Evolutionary conservation across 2,797 vertebrate species (phyloP), one percentile per base, ranked within the genome.

Genomic region (Hoplostethus mediterraneus): DNA sequence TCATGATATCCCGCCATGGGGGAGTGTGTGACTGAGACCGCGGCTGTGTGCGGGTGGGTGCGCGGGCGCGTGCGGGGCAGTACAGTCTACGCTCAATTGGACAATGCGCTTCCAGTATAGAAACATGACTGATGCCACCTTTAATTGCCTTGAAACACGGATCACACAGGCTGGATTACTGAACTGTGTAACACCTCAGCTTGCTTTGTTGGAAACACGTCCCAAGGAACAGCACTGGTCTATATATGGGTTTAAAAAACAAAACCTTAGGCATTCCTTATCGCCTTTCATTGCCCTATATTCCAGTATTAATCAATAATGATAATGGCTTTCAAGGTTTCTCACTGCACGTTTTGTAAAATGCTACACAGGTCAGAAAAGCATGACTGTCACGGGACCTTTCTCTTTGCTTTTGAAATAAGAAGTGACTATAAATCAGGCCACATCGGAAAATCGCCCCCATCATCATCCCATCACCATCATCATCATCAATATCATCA

Each of bases 1-100:
- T 80, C 77, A 70, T 84, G 82, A 83, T 83, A 87, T n/a, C 83
- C 78, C 51, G 40, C 63, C 65, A 33, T 0, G 21, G 57, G 17
- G 69, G 61, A 54, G 58, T 17, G 44, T 58, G 42, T 47, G 63
- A 47, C 38, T 44, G 54, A 42, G 61, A 38, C 28, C 69, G 59
- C 51, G 70, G 55, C 54, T 71, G 74, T 71, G 60, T 56, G 48
- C 36, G 59, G 1, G 14, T 73, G 61, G 28, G 9, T 11, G 38
- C 9, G 56, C 28, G 1, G 21, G 33, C 4, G 54, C 10, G 25
- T 9, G 42, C 7, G 12, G 3, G 40, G 42, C 51, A 53, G 21
- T 44, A 21, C 8, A 10, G 16, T 42, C 21, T 11, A 53, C 12
- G 42, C 63, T 66, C 76, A 85, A 83, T 83, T 80, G 67, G 25